Evolutionary conservation across 1,140 invertebrate species (phyloP), one percentile per base, ranked within the genome.

Genomic region (Ooceraea biroi): DNA sequence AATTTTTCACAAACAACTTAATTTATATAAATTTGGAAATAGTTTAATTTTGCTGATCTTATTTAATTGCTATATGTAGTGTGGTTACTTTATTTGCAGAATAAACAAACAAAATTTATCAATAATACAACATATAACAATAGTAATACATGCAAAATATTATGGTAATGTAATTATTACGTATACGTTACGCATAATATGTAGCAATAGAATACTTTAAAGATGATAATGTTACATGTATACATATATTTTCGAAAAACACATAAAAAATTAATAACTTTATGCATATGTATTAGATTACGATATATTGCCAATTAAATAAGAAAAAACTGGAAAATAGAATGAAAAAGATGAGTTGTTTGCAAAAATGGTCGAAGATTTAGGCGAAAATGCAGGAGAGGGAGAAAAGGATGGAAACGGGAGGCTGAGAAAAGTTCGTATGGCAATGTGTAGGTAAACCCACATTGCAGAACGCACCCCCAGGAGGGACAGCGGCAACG

Each of bases 301-400:
- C 0, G 17, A 25, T n/a, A 22, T 14, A 66, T 86, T 89, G 82
- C 85, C 77, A 87, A 82, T 63, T 72, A 88, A 91, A 87, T 58
- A 30, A 66, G 60, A 60, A 74, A 50, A 76, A n/a, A n/a, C n/a
- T 76, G 61, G 58, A 84, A 85, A 61, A 82, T 48, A 77, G 78
- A 84, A 68, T 36, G 7, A 36, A 36, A 36, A 82, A 82, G 76
- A 83, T 83, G 74, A 72, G 66, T 68, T 82, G 86, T 90, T 91
- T 84, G 80, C 84, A 85, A 87, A 36, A 89, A 92, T 90, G 88
- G 84, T 89, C 72, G 88, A 89, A 91, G 87, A 89, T 88, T 91
- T 85, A 84, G 88, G 87, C 82, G 83, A 87, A 85, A 85, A 85
- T 83, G 68, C 86, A 86, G 69, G 82, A 46, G 69, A 84, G 66